Evolutionary conservation across 2,888 invertebrate genomes (phyloP), one percentile per base, ranked within the genome.

Genomic region (Cataglyphis rosenhaueri): DNA sequence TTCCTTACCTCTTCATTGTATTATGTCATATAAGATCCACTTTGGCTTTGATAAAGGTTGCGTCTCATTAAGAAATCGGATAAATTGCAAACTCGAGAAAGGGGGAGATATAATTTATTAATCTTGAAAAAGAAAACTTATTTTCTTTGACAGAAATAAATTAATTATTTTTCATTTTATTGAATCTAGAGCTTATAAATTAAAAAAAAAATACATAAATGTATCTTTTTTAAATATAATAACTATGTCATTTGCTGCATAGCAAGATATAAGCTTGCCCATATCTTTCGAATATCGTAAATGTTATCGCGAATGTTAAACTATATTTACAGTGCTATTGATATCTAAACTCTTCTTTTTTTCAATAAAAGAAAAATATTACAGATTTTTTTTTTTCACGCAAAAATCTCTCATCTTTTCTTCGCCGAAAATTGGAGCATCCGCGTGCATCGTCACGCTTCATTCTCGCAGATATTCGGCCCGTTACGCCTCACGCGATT

Each of bases 401-500:
- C 29, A 4, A 29, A n/a, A 12, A 32, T 35, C n/a, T 18, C 6
- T 73, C 29, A n/a, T 59, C 6, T 3, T 10, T 65, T 35, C 18
- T 48, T 15, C 1, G 3, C 12, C n/a, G 52, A 68, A 62, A 76
- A 55, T 55, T 66, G 3, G 21, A 38, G 44, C 66, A 8, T n/a
- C n/a, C 32, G 41, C 12, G 70, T 9, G 65, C 29, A 78, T 74
- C 55, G 68, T 55, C n/a, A 52, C 59, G 59, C 78, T 68, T 78
- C 76, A 57, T 57, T 76, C 76, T 65, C 75, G 66, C 38, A 68
- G 55, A 32, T 18, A 44, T 44, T 59, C 59, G 44, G 57, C 57
- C 35, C 71, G 78, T 78, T 78, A 78, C 59, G 59, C 78, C 78
- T 79, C 71, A 15, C 52, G 35, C 44, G 44, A 59, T 79, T 79